Conservation (phyloP, 1,140 invertebrate genomes). For the Sinonovacula constricta region DNA sequence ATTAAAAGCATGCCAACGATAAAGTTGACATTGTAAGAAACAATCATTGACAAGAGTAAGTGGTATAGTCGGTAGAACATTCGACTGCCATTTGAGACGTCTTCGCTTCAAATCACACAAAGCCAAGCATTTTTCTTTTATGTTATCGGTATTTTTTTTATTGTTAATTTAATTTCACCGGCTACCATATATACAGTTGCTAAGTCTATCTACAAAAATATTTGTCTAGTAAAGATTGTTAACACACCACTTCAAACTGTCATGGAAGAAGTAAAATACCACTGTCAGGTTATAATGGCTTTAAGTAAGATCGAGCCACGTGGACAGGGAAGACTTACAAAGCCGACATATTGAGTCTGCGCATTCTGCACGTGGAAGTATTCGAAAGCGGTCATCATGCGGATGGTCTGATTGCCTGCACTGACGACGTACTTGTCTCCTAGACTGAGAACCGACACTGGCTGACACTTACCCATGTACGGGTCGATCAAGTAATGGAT, state of each 20-base stretch:
- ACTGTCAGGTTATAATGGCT: background rate
- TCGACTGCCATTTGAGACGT: too few species aligned
- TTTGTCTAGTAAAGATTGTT: background rate
- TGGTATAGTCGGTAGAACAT: too few species aligned
- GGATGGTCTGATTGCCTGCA: conserved; percentile 12
- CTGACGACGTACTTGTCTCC: conserved; percentile 31
- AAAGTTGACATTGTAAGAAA: too few species aligned
- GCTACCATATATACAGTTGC: too few species aligned
- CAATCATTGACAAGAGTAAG: too few species aligned
- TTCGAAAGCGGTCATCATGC: conserved; percentile 30
- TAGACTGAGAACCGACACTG: background rate
- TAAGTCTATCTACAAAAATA: too few species aligned
- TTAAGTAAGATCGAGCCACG: background rate
- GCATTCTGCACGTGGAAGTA: conserved; percentile 29
- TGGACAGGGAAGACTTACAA: conserved; percentile 7
- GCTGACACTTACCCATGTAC: conserved; percentile 45
- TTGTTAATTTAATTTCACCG: too few species aligned
- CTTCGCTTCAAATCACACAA: too few species aligned
- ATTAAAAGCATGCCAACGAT: background rate
- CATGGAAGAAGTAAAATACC: background rate
- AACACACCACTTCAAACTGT: too few species aligned
- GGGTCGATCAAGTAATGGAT: conserved; percentile 41
- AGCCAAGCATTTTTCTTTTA: too few species aligned
- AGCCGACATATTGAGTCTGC: conserved; percentile 37
- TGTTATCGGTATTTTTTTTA: too few species aligned